These are phyloP conservation scores for Taeniopygia guttata DNA, from an alignment of 2,797 vertebrate genomes.

Conservation along the genomic window DNA sequence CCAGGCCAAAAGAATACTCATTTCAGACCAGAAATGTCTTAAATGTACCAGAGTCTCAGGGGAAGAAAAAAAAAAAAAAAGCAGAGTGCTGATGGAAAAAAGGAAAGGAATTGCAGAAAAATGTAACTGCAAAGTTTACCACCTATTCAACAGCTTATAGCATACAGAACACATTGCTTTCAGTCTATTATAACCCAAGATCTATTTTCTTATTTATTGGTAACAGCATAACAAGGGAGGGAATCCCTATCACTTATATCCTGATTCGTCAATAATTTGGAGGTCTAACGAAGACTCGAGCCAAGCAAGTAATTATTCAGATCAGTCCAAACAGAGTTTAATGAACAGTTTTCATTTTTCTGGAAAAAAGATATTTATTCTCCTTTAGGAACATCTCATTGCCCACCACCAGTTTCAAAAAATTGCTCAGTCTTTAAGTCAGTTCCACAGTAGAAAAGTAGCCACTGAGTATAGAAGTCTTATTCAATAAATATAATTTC, in stretches of 20 bases:
- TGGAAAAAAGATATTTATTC: neutral
- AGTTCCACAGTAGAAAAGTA: neutral
- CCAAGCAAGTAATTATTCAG: neutral
- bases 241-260: neutral
- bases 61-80: neutral
- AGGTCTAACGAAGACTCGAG: neutral
- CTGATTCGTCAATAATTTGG: neutral
- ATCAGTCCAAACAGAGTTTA: neutral
- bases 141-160: neutral
- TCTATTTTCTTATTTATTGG: neutral
- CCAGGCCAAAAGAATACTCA: slow-evolving; percentile 3
- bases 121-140: neutral
- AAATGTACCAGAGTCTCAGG: neutral
- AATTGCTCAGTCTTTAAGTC: neutral
- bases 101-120: neutral
- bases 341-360: neutral
- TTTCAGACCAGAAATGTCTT: neutral
- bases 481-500: neutral
- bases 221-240: neutral
- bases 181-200: neutral
- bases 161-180: neutral
- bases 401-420: neutral
- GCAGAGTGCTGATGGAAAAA: neutral
- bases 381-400: neutral
- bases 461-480: neutral